Percentiles rank a stretch among this genome's conserved stretches.
Conservation (phyloP, 2,797 vertebrate genomes). For the Perodicticus potto region DNA sequence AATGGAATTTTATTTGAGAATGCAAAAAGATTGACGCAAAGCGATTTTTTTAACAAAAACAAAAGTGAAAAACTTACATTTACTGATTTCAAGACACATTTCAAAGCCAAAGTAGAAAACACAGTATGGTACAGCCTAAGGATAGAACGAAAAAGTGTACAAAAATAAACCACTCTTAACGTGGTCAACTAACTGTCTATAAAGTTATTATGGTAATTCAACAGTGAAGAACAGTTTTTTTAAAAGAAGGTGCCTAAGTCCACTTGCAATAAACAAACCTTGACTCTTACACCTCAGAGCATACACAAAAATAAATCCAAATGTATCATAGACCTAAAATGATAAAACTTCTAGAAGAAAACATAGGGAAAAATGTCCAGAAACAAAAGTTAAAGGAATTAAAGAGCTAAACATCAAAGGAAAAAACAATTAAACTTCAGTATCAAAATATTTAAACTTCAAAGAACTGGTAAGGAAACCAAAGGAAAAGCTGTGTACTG, state of each 20-base stretch:
- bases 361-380: too few relatives aligned
- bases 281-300: not conserved
- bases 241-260: not conserved
- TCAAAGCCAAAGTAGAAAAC: not conserved
- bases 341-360: too few relatives aligned
- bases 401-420: not conserved
- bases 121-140: not conserved
- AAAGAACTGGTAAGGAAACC: constrained; percentile 10
- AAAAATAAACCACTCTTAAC: not conserved
- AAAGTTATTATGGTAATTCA: not conserved
- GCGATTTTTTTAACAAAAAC: not conserved
- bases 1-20: not conserved
- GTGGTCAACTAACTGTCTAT: not conserved
- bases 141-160: not conserved
- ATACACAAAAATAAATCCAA: too few relatives aligned
- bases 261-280: not conserved
- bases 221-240: not conserved
- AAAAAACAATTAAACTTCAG: not conserved
- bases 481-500: not conserved
- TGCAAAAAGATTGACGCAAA: not conserved
- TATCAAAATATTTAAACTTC: constrained; percentile 4
- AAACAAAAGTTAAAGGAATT: not conserved
- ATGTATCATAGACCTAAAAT: too few relatives aligned
- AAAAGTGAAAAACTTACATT: not conserved
- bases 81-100: not conserved